Evolutionary conservation across 2,113 vertebrate genomes (phyloP), one percentile per base, ranked within the genome.

Genomic region (Bos javanicus): DNA sequence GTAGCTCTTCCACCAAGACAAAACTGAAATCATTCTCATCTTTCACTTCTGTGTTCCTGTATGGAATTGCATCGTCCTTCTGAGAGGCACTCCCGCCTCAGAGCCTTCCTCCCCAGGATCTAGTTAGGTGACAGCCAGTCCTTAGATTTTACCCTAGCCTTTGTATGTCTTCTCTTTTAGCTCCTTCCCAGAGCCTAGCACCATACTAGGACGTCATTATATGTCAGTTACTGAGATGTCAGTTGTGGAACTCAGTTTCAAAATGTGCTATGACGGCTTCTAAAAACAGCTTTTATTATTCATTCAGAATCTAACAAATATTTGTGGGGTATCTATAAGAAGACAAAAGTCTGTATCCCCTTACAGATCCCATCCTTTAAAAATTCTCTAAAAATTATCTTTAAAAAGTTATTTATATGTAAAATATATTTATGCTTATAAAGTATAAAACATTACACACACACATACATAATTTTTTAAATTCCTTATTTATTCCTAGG

Each of bases 401-500:
- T 96, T 85, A 59, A 74, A n/a, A 85, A 87, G 46, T 83, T 93
- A 67, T 93, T 91, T 50, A 84, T 81, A 57, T 93, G 5, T 93
- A 64, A 97, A 89, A 71, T 67, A 23, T 84, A 95, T 88, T 88
- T 96, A 60, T 71, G 46, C 6, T 36, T 95, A n/a, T 56, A 71
- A 96, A 78, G 5, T 64, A 36, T 86, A 67, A 78, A 88, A 80
- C 9, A 92, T 87, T 97, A 96, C 90, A 33, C n/a, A 91, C 11
- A 74, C 11, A 26, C 43, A 36, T 60, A n/a, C 85, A 16, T 33
- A 93, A 92, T 59, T 74, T 95, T 94, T 96, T 25, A 94, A 96
- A 90, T 87, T 39, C 25, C 54, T 94, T 95, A 19, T 97, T 95
- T 96, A 59, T 96, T 94, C 86, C 94, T 97, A 98, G 99, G 99